Evolutionary conservation across 2,888 invertebrate species (phyloP).

Genomic region (Ormyrus nitidulus): DNA sequence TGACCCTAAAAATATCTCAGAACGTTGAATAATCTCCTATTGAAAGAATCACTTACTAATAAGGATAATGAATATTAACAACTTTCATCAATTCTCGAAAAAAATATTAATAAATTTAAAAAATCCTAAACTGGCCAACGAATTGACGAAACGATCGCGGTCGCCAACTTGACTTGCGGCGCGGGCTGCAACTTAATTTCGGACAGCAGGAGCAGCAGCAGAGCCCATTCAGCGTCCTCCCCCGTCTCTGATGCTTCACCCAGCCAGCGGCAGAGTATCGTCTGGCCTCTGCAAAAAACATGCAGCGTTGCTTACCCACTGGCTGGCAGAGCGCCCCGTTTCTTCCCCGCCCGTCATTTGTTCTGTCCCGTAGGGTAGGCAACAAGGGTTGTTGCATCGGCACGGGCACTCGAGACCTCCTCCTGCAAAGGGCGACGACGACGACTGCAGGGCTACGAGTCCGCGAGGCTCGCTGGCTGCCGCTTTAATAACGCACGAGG

Average conservation of each 20-base stretch:
- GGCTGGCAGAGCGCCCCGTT: neutral
- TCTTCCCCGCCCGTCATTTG: neutral
- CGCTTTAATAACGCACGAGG: slow-evolving; percentile 72
- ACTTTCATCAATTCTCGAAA: too few species aligned
- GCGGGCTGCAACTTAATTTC: slow-evolving; percentile 15
- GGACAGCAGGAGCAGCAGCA: neutral
- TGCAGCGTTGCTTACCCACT: slow-evolving; percentile 61
- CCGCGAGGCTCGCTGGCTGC: neutral
- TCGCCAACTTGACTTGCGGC: neutral
- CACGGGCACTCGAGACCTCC: slow-evolving; percentile 45
- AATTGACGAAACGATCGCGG: neutral
- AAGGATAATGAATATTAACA: too few species aligned
- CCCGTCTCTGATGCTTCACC: slow-evolving; percentile 11
- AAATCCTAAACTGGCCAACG: neutral
- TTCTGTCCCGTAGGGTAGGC: slow-evolving; percentile 7
- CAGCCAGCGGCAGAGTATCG: slow-evolving; percentile 66
- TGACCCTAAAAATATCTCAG: too few species aligned
- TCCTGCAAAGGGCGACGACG: slow-evolving; percentile 42
- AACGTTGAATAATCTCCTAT: too few species aligned
- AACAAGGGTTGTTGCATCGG: slow-evolving; percentile 29
- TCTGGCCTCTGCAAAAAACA: slow-evolving; percentile 74
- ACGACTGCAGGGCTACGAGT: slow-evolving; percentile 38
- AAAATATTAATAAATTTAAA: neutral
- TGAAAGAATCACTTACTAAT: too few species aligned
- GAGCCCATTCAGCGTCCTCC: slow-evolving; percentile 11